Conservation (phyloP, 2,888 invertebrate genomes). For the Ligdia adustata region DNA sequence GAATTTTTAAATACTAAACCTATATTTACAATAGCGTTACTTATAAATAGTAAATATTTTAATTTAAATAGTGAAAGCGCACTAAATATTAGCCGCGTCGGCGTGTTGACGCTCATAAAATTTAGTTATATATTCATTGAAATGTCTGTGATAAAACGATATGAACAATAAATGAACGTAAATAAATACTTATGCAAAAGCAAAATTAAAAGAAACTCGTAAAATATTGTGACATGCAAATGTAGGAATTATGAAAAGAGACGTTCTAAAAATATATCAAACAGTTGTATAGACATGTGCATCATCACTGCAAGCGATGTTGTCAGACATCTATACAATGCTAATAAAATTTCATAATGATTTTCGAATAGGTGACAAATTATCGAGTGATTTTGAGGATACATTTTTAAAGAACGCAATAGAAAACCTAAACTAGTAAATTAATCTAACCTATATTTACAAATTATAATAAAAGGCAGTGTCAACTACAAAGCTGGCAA, state of each 20-base stretch:
- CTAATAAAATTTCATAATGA: constrained; percentile 31
- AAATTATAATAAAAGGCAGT: constrained; percentile 72
- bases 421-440: constrained; percentile 33
- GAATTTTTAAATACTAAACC: constrained; percentile 79
- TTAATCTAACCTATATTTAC: constrained; percentile 67
- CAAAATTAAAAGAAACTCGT: constrained; percentile 17
- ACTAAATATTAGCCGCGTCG: constrained; percentile 54
- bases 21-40: constrained; percentile 76
- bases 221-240: constrained; percentile 31
- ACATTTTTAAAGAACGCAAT: constrained; percentile 20
- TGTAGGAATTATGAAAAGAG: constrained; percentile 6
- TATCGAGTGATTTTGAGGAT: constrained; percentile 7
- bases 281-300: constrained; percentile 80
- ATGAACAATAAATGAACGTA: constrained; percentile 11
- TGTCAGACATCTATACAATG: constrained; percentile 78
- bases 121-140: neutral
- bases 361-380: constrained; percentile 24
- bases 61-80: constrained; percentile 73
- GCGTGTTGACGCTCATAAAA: constrained; percentile 36
- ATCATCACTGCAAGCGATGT: constrained; percentile 77
- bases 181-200: constrained; percentile 20
- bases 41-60: constrained; percentile 64
- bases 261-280: constrained; percentile 37
- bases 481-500: constrained; percentile 81
- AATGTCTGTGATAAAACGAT: constrained; percentile 7